Evolutionary conservation across 2,113 vertebrate genomes (phyloP).

Genomic region (Hypanus sabinus): DNA sequence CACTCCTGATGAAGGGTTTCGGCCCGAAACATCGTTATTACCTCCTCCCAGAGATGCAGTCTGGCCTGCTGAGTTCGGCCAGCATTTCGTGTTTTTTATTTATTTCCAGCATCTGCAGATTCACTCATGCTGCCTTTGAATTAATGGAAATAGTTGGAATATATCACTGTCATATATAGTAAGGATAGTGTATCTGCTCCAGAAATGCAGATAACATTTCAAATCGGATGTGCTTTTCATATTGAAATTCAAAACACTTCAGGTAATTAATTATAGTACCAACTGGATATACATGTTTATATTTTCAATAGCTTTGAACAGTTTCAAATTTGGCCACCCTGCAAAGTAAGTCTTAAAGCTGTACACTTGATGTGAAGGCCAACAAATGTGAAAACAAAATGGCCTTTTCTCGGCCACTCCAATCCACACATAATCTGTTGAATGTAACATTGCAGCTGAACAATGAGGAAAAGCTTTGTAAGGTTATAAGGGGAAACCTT

Average conservation of each 20-base stretch:
- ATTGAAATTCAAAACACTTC: background rate
- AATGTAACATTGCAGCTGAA: background rate
- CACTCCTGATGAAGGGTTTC: no score
- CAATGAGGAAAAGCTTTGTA: background rate
- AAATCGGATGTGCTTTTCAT: background rate
- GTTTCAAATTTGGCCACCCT: background rate
- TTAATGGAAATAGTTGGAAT: background rate
- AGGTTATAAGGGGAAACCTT: no score
- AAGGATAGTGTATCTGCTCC: background rate
- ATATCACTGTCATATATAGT: background rate
- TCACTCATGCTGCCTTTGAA: no score
- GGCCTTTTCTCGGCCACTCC: background rate
- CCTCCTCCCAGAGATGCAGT: no score
- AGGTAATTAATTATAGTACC: no score
- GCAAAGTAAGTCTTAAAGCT: background rate
- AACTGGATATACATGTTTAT: no score
- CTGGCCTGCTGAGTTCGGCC: no score
- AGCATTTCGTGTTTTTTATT: no score
- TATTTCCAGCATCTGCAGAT: no score
- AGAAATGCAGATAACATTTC: background rate
- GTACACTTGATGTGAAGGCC: background rate
- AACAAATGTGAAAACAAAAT: background rate
- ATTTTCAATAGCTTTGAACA: no score
- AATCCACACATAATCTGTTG: background rate
- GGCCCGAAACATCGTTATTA: no score